Evolutionary conservation across 2,888 invertebrate species (phyloP), one percentile per base, ranked within the genome.

Genomic region (Hanleya hanleyi): DNA sequence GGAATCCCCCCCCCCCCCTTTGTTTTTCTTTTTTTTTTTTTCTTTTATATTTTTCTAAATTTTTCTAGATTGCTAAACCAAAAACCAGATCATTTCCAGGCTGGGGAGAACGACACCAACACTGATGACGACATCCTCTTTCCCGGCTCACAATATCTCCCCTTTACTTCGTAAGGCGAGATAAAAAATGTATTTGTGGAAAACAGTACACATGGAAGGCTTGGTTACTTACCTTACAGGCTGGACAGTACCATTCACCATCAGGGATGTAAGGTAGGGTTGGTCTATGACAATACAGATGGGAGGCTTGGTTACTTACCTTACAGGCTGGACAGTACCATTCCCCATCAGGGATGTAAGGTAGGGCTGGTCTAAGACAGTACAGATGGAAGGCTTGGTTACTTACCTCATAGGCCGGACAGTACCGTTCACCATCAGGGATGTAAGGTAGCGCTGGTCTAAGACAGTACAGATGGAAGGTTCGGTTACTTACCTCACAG

Each of bases 171-270:
- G n/a, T n/a, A n/a, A n/a, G n/a, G n/a, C n/a, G n/a, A n/a, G n/a
- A n/a, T n/a, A n/a, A n/a, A n/a, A n/a, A n/a, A n/a, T n/a, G n/a
- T n/a, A n/a, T n/a, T n/a, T n/a, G n/a, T n/a, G n/a, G n/a, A n/a
- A n/a, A n/a, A n/a, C n/a, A n/a, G n/a, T n/a, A n/a, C n/a, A n/a
- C n/a, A n/a, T n/a, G n/a, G n/a, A n/a, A n/a, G n/a, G n/a, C n/a
- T n/a, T n/a, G n/a, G 66, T 81, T 85, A 81, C 86, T 81, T 76
- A 89, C 89, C 29, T 80, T 81, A 80, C 90, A 90, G 9, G 87
- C 85, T 33, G 88, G 81, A 78, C 90, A 90, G 79, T 87, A 87
- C 90, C 90, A 90, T 65, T 90, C 89, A n/a, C 87, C 89, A n/a
- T 78, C 74, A 0, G 90, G 90, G 26, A 90, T 80, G 33, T 78